phyloP scores from a whole-genome alignment of 1,140 invertebrate genomes.

The Procambarus virginalis region DNA sequence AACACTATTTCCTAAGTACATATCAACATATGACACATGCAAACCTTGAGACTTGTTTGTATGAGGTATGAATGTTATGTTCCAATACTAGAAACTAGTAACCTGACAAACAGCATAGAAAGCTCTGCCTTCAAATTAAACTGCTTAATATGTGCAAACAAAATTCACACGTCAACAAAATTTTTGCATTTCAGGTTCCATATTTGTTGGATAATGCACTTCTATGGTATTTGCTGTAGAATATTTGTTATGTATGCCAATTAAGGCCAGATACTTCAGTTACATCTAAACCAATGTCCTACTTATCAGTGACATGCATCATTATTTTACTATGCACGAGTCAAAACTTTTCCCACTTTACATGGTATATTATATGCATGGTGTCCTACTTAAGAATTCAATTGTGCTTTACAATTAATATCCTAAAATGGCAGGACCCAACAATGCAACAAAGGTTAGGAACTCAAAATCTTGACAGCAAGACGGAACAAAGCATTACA shows the following conservation, averaged over 20 bases:
- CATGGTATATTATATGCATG: background rate
- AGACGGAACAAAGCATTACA: background rate
- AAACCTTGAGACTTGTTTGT: background rate
- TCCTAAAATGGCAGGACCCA: background rate
- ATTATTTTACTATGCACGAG: background rate
- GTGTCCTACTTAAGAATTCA: background rate
- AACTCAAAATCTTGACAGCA: background rate
- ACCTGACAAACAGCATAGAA: background rate
- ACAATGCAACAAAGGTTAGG: background rate
- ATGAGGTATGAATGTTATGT: constrained; percentile 5
- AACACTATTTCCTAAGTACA: constrained; percentile 16
- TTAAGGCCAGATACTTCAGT: background rate
- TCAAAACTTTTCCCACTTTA: background rate
- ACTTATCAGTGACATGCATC: background rate
- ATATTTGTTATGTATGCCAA: background rate
- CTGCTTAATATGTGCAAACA: background rate
- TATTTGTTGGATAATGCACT: background rate
- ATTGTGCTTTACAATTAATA: background rate
- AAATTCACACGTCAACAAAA: background rate
- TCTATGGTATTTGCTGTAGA: background rate
- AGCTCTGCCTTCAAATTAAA: background rate
- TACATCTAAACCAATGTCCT: background rate
- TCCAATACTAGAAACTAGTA: background rate
- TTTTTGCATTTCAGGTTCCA: background rate
- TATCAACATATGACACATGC: constrained; percentile 18